Evolutionary conservation across 2,113 vertebrate species (phyloP).

Genomic region (Notiomystis cincta): DNA sequence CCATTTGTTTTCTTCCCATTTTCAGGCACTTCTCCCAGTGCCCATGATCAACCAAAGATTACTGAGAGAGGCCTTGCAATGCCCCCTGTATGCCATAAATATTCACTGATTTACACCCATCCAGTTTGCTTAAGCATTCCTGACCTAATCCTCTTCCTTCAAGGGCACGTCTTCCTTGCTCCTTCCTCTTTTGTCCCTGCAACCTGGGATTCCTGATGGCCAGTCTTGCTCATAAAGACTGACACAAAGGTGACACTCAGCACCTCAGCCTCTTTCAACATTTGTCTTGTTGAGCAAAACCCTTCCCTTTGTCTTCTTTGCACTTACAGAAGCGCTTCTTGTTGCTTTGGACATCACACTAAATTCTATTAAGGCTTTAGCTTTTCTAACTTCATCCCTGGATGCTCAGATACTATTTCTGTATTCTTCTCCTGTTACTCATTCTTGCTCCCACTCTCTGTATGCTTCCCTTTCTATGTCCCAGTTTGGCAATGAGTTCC

Average conservation of each 20-base stretch:
- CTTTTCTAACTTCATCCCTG: neutral
- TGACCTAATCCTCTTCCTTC: neutral
- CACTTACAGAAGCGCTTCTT: neutral
- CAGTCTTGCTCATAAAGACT: neutral
- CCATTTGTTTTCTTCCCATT: neutral
- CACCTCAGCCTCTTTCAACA: neutral
- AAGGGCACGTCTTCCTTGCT: neutral
- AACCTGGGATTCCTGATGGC: neutral
- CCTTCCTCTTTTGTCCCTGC: neutral
- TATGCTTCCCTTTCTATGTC: neutral
- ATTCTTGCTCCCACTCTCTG: neutral
- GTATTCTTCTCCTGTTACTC: neutral
- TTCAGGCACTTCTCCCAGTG: neutral
- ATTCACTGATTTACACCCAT: neutral
- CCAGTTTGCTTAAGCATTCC: neutral
- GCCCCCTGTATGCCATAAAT: neutral
- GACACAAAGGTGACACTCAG: neutral
- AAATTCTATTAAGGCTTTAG: neutral
- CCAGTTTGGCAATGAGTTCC: neutral
- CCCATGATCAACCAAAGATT: accelerated
- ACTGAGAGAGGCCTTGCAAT: neutral
- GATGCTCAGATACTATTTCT: neutral
- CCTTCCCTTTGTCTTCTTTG: neutral
- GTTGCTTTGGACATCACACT: neutral
- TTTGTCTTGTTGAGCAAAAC: neutral